Percentiles rank a stretch among this genome's conserved stretches.
Conservation (phyloP, 1,140 invertebrate genomes). For the Orchestia grillus region DNA sequence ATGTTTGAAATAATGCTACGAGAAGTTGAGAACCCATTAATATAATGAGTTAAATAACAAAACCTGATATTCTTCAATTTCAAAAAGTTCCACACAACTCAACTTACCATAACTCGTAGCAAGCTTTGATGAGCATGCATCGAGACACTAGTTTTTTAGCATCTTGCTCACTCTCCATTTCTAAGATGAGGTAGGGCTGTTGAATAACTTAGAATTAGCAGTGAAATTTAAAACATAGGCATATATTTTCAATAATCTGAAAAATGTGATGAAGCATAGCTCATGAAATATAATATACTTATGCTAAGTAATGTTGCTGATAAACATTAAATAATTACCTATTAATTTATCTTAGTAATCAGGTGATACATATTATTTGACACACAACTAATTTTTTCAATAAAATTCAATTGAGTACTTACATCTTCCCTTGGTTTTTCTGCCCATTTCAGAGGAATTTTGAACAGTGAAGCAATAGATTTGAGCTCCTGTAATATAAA, state of each 20-base stretch:
- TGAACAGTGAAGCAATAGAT: conserved; percentile 62
- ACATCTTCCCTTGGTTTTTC: conserved; percentile 66
- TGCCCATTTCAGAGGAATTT: conserved; percentile 64
- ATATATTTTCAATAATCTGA: neutral
- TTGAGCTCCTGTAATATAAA: conserved; percentile 60
- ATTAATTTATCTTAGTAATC: neutral
- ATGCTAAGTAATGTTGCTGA: neutral
- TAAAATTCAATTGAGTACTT: conserved; percentile 34
- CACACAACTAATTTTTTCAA: no score
- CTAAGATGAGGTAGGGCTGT: conserved; percentile 65
- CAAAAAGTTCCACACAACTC: neutral
- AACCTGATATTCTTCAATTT: no score
- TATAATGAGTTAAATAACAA: no score
- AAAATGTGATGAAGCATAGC: neutral
- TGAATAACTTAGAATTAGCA: neutral
- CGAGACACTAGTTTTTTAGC: conserved; percentile 64
- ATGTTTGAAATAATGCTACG: no score
- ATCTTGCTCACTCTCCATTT: conserved; percentile 62
- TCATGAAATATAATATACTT: neutral
- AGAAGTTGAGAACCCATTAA: no score
- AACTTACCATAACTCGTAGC: conserved; percentile 66
- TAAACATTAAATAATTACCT: neutral
- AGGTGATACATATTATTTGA: neutral
- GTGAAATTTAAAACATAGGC: neutral
- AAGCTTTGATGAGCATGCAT: conserved; percentile 61